Conservation (phyloP, 2,113 vertebrate species). For the Alectura lathami region DNA sequence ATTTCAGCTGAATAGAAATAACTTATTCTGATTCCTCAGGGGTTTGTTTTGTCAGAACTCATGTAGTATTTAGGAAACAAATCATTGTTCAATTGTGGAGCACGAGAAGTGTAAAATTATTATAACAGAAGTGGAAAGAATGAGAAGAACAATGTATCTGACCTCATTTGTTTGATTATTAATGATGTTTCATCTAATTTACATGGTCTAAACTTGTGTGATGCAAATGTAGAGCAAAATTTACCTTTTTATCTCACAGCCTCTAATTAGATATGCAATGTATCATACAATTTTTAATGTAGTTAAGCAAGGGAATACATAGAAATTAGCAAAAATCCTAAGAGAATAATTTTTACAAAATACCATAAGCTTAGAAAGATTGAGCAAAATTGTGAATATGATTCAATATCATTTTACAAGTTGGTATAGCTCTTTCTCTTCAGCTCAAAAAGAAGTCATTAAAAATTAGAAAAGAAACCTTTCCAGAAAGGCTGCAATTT, state of each 20-base stretch:
- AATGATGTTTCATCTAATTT: constrained; percentile 63
- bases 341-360: neutral
- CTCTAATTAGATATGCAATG: constrained; percentile 66
- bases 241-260: constrained; percentile 64
- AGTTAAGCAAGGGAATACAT: neutral
- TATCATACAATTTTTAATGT: constrained; percentile 47
- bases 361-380: neutral
- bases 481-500: neutral
- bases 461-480: neutral
- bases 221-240: constrained; percentile 24
- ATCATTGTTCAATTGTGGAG: constrained; percentile 78
- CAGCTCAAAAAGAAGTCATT: neutral
- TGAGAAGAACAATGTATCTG: constrained; percentile 62
- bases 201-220: constrained; percentile 56
- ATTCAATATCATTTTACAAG: neutral
- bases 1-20: constrained; percentile 77
- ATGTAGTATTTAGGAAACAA: constrained; percentile 80
- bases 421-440: neutral
- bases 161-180: constrained; percentile 76
- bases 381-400: neutral
- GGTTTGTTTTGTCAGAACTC: constrained; percentile 81
- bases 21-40: constrained; percentile 76
- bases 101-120: constrained; percentile 75
- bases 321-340: neutral
- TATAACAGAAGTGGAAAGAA: constrained; percentile 71